Evolutionary conservation across 2,888 invertebrate species (phyloP), one percentile per base, ranked within the genome.

Genomic region (Ceriagrion tenellum): DNA sequence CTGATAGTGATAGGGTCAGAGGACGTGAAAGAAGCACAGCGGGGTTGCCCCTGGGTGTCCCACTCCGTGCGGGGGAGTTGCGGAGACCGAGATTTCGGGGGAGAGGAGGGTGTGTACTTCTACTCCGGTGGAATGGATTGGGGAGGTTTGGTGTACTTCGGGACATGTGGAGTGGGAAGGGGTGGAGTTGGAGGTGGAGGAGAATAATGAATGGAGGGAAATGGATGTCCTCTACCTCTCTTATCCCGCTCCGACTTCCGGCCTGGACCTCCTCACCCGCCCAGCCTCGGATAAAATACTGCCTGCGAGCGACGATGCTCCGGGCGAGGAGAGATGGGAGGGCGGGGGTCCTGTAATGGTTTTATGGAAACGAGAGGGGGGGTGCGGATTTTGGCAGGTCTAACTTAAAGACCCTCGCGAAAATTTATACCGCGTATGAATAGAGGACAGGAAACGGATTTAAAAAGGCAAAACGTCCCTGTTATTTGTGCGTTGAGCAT

Each of bases 181-280:
- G 26, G 18, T n/a, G 23, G 89, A 12, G 89, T 0, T 55, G 26
- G 23, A 13, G 35, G 55, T 55, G 26, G 55, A 55, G 93, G 69
- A 74, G 93, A 69, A 47, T 93, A 40, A 47, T 93, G 93, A 93
- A 93, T 93, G 93, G 47, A 93, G 93, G 93, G 47, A 93, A 93
- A 93, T 93, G 93, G 93, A 93, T 93, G 69, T 93, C 93, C 93
- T n/a, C 47, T 55, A 81, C 69, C 40, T 47, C 93, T 69, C 69
- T 93, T 93, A 93, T 69, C 69, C 93, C 40, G 47, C 47, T 63
- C 69, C 47, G 35, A 74, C 93, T 69, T 93, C 93, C 93, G 93
- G 93, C 69, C 93, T 93, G 93, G 93, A 93, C 93, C 10, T 4
- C 69, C 69, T 35, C 35, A 47, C 74, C 93, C 93, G 93, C 74